A percentile compares a stretch with the other conserved stretches of the same genome.
Conservation (phyloP, 2,888 invertebrate genomes). For the Plemyria rubiginata region DNA sequence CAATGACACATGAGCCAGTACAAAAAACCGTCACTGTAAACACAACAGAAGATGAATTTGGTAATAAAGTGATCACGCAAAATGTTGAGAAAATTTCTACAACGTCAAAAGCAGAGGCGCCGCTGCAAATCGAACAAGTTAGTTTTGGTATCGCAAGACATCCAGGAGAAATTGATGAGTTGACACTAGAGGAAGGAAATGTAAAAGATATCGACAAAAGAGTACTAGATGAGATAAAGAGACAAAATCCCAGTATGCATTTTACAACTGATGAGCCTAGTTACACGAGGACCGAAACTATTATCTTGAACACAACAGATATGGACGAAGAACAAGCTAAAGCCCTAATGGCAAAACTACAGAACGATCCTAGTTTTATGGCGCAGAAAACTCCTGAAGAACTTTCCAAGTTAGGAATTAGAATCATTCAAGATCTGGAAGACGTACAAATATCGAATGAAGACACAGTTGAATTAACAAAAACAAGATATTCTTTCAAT, state of each 20-base stretch:
- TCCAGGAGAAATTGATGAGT: constrained; percentile 66
- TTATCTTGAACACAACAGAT: constrained; percentile 81
- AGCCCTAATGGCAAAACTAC: constrained; percentile 75
- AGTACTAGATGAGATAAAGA: constrained; percentile 75
- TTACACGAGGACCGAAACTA: constrained; percentile 79
- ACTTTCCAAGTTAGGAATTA: constrained; percentile 72
- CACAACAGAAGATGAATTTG: constrained; percentile 78
- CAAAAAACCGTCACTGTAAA: constrained; percentile 82
- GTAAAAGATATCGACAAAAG: constrained; percentile 73
- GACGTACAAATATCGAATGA: constrained; percentile 64
- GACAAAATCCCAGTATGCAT: constrained; percentile 78
- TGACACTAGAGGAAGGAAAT: constrained; percentile 75
- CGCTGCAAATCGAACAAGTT: constrained; percentile 78
- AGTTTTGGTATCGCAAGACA: constrained; percentile 77
- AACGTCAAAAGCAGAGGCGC: constrained; percentile 71
- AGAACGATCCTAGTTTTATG: constrained; percentile 79
- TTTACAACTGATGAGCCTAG: constrained; percentile 77
- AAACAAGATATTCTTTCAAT: constrained; percentile 77
- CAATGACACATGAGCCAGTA: constrained; percentile 79
- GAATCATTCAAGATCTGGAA: constrained; percentile 73
- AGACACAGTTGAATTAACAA: constrained; percentile 69
- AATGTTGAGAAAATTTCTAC: constrained; percentile 77
- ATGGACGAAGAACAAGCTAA: constrained; percentile 77
- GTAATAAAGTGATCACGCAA: constrained; percentile 80
- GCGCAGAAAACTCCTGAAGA: constrained; percentile 76